Percentiles rank a stretch among this genome's conserved stretches.
Conservation (phyloP, 2,113 vertebrate genomes). For the Cisticola juncidis region DNA sequence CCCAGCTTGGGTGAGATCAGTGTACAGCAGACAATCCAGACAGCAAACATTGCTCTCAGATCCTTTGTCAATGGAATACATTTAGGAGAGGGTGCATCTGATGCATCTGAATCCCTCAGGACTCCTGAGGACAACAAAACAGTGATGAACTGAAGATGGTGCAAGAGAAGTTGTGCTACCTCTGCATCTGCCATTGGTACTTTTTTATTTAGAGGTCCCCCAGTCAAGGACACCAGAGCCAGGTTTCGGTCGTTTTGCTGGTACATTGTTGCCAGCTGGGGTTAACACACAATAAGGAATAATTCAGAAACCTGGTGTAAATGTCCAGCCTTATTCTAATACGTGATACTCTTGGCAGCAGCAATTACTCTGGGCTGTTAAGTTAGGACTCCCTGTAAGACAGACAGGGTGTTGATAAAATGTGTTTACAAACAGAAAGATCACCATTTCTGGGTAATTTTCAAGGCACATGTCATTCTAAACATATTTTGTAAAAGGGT, state of each 20-base stretch:
- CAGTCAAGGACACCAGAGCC: background rate
- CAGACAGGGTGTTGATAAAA: background rate
- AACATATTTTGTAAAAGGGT: background rate
- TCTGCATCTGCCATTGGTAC: background rate
- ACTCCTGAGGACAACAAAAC: background rate
- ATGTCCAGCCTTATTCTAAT: background rate
- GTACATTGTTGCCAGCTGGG: background rate
- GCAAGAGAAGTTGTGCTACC: background rate
- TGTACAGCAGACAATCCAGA: background rate
- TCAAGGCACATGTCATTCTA: background rate
- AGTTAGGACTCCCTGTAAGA: background rate
- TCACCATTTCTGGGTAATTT: background rate
- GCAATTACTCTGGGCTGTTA: background rate
- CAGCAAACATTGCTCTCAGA: background rate
- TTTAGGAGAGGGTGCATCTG: background rate
- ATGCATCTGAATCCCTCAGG: background rate
- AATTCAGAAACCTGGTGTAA: background rate
- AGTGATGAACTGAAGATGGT: background rate
- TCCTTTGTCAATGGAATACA: background rate
- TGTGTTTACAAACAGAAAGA: background rate
- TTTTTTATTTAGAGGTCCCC: background rate
- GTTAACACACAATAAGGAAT: background rate
- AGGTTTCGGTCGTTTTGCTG: background rate
- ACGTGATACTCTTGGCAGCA: background rate
- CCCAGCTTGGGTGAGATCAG: background rate